Base-by-base conservation (phyloP, 2,797 vertebrate genomes). In the Mallotus villosus region DNA sequence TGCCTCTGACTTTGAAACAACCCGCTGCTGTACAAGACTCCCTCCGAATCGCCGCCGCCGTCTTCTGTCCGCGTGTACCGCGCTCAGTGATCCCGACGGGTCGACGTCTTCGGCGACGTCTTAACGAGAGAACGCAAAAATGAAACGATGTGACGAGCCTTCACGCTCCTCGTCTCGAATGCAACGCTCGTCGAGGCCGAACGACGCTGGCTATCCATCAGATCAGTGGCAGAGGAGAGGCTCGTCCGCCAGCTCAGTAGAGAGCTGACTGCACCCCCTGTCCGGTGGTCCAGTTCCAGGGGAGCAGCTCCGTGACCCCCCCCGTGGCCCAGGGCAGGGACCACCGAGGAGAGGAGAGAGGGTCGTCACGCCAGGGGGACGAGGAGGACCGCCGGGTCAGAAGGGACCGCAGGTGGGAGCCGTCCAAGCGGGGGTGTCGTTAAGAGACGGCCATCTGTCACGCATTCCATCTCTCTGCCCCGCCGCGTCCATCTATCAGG, bases 1-100 rank as follows among this genome's bases (percentile, higher is more conserved):
- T 85, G 87, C 82, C 65, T 75, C 19, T 84, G 90, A 91, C 90
- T 90, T 91, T 93, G 88, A 92, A 84, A 86, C 78, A 86, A 84
- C 86, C 83, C 85, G 81, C 83, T 85, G 81, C 83, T 87, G 77
- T 84, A 83, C 80, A 84, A 78, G 79, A 74, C 76, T 84, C 84
- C 78, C 68, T 78, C 82, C 84, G 85, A 84, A 84, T 85, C 78
- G 62, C 68, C 24, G 32, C 57, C 24, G 71, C 77, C 79, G 67
- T 66, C 24, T 14, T 68, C 29, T 34, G 70, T 64, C 70, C 55
- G 60, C 1, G n/a, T 60, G 64, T 12, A 14, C 41, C 14, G 41
- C 2, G 41, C 11, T 46, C 41, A 14, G 41, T 8, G 9, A 46
- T 8, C 41, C 41, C 14, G 41, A 14, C 41, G 2, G 41, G 41